Conservation (phyloP, 2,888 invertebrate genomes). For the Leucania comma region DNA sequence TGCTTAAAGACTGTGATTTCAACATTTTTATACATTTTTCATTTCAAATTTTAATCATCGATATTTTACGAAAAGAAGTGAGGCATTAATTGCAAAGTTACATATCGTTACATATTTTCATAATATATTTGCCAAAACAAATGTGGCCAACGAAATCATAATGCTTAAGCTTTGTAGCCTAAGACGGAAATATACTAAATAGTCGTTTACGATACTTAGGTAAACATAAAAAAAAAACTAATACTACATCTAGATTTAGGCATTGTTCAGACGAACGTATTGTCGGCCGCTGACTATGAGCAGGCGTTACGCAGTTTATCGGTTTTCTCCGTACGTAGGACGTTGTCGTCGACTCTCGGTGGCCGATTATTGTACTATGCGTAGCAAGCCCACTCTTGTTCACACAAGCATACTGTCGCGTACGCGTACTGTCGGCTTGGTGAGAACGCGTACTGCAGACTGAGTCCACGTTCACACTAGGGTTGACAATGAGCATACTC, state of each 20-base stretch:
- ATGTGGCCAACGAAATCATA: constrained; percentile 54
- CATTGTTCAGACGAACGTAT: too few relatives aligned
- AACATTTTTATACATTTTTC: constrained; percentile 13
- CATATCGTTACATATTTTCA: constrained; percentile 58
- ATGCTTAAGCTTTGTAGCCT: constrained; percentile 43
- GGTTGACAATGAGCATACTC: too few relatives aligned
- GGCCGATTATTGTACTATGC: too few relatives aligned
- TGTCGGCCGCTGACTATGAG: too few relatives aligned
- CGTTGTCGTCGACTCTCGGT: too few relatives aligned
- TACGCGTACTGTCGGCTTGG: too few relatives aligned
- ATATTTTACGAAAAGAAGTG: constrained; percentile 37
- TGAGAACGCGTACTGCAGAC: too few relatives aligned
- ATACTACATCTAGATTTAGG: not conserved
- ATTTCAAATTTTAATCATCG: constrained; percentile 23
- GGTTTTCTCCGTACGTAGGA: too few relatives aligned
- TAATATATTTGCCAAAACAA: constrained; percentile 57
- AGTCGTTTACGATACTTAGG: constrained; percentile 1
- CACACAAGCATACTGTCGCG: too few relatives aligned
- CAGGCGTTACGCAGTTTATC: too few relatives aligned
- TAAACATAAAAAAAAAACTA: not conserved
- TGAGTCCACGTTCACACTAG: too few relatives aligned
- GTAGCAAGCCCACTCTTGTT: too few relatives aligned
- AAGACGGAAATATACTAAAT: constrained; percentile 13
- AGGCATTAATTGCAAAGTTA: constrained; percentile 42
- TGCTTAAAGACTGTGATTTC: constrained; percentile 43